Conservation (phyloP, 35 echinoderm and acorn worm genomes). For the Hemicentrotus pulcherrimus region DNA sequence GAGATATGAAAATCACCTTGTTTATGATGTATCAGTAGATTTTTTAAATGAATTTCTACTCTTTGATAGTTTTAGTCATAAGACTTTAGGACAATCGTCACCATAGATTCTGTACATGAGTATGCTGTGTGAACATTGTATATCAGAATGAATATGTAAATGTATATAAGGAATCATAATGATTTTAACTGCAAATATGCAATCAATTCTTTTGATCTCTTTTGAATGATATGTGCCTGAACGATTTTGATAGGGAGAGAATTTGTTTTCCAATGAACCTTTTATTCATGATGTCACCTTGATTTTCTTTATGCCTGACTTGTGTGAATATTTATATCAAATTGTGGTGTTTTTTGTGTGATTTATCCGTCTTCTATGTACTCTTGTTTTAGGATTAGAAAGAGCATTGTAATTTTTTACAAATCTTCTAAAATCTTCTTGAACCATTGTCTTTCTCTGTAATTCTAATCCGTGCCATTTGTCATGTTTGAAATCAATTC, state of each 20-base stretch:
- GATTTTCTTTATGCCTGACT: not conserved
- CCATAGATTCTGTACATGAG: not conserved
- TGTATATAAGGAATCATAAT: not conserved
- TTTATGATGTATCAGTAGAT: too few relatives aligned
- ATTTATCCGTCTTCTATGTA: not conserved
- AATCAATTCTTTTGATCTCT: not conserved
- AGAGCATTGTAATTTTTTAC: not conserved
- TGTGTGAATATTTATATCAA: not conserved
- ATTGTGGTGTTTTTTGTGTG: not conserved
- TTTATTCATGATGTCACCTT: not conserved
- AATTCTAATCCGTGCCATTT: constrained; percentile 1
- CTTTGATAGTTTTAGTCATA: not conserved
- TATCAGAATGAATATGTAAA: not conserved
- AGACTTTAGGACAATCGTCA: not conserved
- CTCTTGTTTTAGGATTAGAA: not conserved
- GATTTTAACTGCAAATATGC: not conserved
- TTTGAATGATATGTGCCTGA: not conserved
- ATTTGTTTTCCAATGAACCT: not conserved
- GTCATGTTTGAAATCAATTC: not conserved
- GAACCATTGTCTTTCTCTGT: not conserved
- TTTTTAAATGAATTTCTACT: not conserved
- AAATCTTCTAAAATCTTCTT: not conserved
- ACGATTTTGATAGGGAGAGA: not conserved
- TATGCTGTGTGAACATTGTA: not conserved
- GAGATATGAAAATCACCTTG: not conserved